Conservation (phyloP, 2,888 invertebrate species). For the Dryomyza anilis region DNA sequence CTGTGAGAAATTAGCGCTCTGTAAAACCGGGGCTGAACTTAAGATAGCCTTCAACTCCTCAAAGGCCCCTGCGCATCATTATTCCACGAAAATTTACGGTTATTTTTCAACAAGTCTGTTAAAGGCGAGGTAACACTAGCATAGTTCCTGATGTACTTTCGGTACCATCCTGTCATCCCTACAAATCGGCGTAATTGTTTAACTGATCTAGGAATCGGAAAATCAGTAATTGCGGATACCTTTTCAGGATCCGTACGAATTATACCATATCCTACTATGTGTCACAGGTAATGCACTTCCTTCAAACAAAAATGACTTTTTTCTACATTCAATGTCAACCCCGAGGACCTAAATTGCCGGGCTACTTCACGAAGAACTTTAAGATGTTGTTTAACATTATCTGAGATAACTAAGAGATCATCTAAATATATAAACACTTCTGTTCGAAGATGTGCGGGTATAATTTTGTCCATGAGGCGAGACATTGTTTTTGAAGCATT, state of each 20-base stretch:
- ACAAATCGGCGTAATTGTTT: slow-evolving; percentile 23
- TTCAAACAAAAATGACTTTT: too few species aligned
- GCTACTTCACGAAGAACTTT: too few species aligned
- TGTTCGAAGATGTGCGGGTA: too few species aligned
- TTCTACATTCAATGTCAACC: too few species aligned
- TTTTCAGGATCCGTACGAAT: slow-evolving; percentile 15
- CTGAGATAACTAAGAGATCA: slow-evolving; percentile 25
- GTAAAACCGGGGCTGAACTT: too few species aligned
- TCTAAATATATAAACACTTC: slow-evolving; percentile 16
- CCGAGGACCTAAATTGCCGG: too few species aligned
- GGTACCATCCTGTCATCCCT: slow-evolving; percentile 26
- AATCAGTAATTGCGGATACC: too few species aligned
- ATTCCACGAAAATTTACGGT: too few species aligned
- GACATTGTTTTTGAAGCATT: slow-evolving; percentile 18
- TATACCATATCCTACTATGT: slow-evolving; percentile 20
- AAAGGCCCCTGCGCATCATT: slow-evolving; percentile 1
- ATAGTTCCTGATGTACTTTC: slow-evolving; percentile 12
- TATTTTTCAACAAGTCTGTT: slow-evolving; percentile 17
- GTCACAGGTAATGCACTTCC: too few species aligned
- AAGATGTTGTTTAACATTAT: not conserved
- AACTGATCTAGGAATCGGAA: too few species aligned
- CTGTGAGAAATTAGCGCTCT: too few species aligned
- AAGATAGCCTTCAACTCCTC: too few species aligned
- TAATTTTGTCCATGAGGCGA: slow-evolving; percentile 18
- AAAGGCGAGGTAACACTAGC: slow-evolving; percentile 3